Evolutionary conservation across 2,797 vertebrate genomes (phyloP).

Genomic region (Enteromius treurensis): DNA sequence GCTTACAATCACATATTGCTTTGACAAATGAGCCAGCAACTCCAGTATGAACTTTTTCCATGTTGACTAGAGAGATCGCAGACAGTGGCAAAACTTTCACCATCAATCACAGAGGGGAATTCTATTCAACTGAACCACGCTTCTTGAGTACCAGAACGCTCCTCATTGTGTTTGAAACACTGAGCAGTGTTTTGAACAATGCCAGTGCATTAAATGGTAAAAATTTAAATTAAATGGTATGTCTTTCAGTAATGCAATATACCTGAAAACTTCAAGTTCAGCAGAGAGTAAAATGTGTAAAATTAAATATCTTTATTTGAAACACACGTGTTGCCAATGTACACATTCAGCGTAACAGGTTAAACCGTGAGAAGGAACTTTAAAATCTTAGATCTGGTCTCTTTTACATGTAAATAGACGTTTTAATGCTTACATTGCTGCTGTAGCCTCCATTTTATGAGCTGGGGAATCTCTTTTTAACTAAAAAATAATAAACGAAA

Average conservation of each 20-base stretch:
- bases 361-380: constrained; percentile 42
- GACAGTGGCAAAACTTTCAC: constrained; percentile 17
- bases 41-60: constrained; percentile 7
- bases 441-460: constrained; percentile 8
- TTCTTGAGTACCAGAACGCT: not conserved
- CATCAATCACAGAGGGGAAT: constrained; percentile 25
- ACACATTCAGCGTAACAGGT: constrained; percentile 62
- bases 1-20: constrained; percentile 37
- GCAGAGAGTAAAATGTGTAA: constrained; percentile 57
- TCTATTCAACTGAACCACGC: constrained; percentile 2
- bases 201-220: not conserved
- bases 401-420: constrained; percentile 27
- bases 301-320: constrained; percentile 70
- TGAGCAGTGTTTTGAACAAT: not conserved
- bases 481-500: constrained; percentile 23
- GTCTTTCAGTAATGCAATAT: not conserved
- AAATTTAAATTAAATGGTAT: not conserved
- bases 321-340: constrained; percentile 60
- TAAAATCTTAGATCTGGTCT: constrained; percentile 5
- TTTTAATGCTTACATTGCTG: constrained; percentile 15
- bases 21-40: constrained; percentile 5
- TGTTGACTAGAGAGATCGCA: not conserved
- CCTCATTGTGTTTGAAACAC: not conserved
- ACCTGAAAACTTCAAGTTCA: not conserved
- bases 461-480: not conserved